phyloP scores from a whole-genome alignment of 1,140 invertebrate genomes.

The Sarcophaga peregrina region DNA sequence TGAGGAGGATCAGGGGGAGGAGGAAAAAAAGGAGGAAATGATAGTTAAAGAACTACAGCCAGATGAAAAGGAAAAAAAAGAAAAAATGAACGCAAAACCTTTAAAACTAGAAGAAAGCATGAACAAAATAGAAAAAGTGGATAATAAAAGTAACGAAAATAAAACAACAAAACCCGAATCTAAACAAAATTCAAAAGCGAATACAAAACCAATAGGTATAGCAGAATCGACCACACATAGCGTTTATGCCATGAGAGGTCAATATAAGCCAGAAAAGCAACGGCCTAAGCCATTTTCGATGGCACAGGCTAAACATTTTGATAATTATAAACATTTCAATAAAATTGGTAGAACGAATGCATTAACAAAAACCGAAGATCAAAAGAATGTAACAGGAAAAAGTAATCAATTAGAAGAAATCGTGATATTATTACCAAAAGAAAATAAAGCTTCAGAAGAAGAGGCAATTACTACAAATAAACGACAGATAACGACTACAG shows the following conservation, averaged over 20 bases:
- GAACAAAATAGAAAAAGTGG: too few species aligned
- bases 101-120: too few species aligned
- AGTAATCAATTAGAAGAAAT: conserved; percentile 15
- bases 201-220: neutral
- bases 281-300: neutral
- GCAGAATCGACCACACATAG: conserved; percentile 20
- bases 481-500: too few species aligned
- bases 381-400: conserved; percentile 2
- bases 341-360: neutral
- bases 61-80: neutral
- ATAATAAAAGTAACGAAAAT: too few species aligned
- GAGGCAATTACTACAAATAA: too few species aligned
- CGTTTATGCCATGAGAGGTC: conserved; percentile 21
- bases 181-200: neutral
- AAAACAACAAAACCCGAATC: neutral
- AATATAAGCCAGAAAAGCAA: conserved; percentile 6
- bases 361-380: neutral
- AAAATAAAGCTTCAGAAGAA: too few species aligned
- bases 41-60: neutral
- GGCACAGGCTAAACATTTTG: neutral
- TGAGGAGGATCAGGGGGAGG: neutral
- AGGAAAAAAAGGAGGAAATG: neutral
- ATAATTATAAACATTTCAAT: neutral
- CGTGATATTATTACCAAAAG: neutral
- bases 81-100: neutral